Percentiles rank a stretch among this genome's conserved stretches.
phyloP scores from a whole-genome alignment of 2,113 vertebrate genomes.

The Deroptyus accipitrinus region DNA sequence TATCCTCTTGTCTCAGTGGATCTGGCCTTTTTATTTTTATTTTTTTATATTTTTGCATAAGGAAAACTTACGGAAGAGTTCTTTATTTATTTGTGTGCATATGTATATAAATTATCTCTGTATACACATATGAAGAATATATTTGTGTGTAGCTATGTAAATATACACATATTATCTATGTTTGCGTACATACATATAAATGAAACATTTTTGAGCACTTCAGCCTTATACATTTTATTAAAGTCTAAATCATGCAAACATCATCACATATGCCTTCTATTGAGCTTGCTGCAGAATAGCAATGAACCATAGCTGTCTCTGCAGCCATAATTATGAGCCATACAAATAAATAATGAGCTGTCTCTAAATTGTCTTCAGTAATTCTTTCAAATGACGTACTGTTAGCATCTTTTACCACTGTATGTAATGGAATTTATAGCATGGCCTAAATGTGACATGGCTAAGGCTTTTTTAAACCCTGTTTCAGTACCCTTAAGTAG shows the following conservation, averaged over 20 bases:
- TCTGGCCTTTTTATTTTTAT: not conserved
- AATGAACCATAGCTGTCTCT: not conserved
- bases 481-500: slow-evolving; percentile 39
- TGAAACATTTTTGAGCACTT: not conserved
- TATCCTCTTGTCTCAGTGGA: not conserved
- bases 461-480: slow-evolving; percentile 37
- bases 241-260: not conserved
- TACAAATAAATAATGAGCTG: not conserved
- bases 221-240: not conserved
- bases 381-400: not conserved
- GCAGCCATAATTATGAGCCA: not conserved
- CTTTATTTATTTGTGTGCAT: not conserved
- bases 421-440: not conserved
- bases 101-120: not conserved
- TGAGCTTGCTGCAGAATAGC: not conserved
- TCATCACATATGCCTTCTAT: not conserved
- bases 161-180: not conserved
- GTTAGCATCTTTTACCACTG: not conserved
- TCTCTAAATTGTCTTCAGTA: not conserved
- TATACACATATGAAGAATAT: not conserved
- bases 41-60: not conserved
- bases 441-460: not conserved
- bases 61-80: not conserved
- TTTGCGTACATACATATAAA: not conserved
- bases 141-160: not conserved